Evolutionary conservation across 2,113 vertebrate genomes (phyloP).

Genomic region (Macroglossus sobrinus): DNA sequence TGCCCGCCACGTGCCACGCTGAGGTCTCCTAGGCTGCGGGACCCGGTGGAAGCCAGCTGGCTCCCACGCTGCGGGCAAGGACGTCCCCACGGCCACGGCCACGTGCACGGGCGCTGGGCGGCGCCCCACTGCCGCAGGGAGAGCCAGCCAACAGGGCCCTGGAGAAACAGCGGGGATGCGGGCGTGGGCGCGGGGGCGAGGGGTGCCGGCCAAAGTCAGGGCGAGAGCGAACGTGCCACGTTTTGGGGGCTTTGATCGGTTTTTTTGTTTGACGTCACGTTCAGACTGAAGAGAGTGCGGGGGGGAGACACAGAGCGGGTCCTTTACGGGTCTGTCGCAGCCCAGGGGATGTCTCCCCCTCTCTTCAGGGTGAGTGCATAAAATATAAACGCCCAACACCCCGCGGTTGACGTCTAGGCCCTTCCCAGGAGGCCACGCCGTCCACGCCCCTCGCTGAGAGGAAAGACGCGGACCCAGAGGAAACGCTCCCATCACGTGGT

Average conservation of each 20-base stretch:
- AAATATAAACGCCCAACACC: not conserved
- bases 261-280: not conserved
- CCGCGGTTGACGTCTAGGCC: not conserved
- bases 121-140: not conserved
- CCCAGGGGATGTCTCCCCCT: not conserved
- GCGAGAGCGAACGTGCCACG: not conserved
- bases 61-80: not conserved
- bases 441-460: not conserved
- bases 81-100: not conserved
- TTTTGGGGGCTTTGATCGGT: not conserved
- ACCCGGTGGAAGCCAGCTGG: not conserved
- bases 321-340: not conserved
- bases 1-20: not conserved
- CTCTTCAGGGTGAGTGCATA: not conserved
- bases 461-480: not conserved
- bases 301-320: accelerated
- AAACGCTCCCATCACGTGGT: not conserved
- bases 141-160: not conserved
- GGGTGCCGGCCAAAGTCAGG: accelerated
- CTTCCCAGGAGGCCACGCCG: not conserved
- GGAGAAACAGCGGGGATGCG: too few relatives aligned
- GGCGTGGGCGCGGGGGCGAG: too few relatives aligned
- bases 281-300: not conserved
- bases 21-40: not conserved
- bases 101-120: not conserved